phyloP scores from a whole-genome alignment of 2,797 vertebrate genomes.

The Pseudomugil tenellus region DNA sequence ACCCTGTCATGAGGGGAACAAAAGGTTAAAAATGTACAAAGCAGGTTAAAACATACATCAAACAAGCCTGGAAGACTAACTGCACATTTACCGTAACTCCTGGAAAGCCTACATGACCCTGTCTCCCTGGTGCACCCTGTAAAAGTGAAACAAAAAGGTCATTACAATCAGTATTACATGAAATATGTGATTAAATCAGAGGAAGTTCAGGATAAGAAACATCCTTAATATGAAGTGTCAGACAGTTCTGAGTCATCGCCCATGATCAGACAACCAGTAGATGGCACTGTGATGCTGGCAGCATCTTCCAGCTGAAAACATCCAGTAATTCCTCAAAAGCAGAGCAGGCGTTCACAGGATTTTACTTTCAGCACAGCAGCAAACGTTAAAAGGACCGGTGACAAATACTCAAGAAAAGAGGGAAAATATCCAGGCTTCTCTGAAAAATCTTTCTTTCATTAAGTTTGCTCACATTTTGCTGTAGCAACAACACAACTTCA shows the following conservation, averaged over 20 bases:
- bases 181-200: too few relatives aligned
- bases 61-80: not conserved
- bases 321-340: too few relatives aligned
- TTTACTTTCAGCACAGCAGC: too few relatives aligned
- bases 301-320: not conserved
- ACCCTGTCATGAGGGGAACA: constrained; percentile 76
- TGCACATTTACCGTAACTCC: constrained; percentile 78
- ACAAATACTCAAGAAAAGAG: not conserved
- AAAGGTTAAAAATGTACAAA: not conserved
- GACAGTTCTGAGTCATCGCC: not conserved
- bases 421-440: not conserved
- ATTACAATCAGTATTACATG: not conserved
- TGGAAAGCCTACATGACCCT: constrained; percentile 77
- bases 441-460: not conserved
- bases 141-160: constrained; percentile 4
- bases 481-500: not conserved
- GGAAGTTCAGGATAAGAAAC: not conserved
- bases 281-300: constrained; percentile 42
- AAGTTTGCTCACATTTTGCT: not conserved
- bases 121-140: constrained; percentile 82
- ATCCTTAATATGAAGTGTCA: not conserved
- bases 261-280: constrained; percentile 41
- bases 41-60: not conserved
- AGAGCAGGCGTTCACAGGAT: too few relatives aligned
- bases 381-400: not conserved